phyloP scores from a whole-genome alignment of 1,140 invertebrate species.

The Lasioglossum baleicum region DNA sequence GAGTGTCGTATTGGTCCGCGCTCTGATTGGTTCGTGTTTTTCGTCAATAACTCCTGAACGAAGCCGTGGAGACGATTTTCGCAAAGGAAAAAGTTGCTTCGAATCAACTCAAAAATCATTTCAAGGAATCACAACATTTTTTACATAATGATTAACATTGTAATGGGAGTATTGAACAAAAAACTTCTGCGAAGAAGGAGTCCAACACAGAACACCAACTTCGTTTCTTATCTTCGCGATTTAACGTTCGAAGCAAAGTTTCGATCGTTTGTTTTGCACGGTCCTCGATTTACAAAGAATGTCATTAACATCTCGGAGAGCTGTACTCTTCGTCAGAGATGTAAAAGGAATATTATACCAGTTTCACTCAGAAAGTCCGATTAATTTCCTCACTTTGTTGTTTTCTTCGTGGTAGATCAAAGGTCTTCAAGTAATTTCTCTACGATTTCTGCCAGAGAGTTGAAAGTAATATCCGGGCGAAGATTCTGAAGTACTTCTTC shows the following conservation, averaged over 20 bases:
- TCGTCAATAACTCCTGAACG: no score
- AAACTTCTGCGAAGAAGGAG: neutral
- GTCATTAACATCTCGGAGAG: neutral
- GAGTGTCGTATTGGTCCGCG: no score
- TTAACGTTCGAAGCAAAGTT: neutral
- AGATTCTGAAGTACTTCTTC: neutral
- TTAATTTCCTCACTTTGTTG: neutral
- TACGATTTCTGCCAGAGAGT: neutral
- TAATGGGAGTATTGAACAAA: slow-evolving; percentile 39
- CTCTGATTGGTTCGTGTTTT: no score
- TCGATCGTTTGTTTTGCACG: neutral
- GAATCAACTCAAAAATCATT: no score
- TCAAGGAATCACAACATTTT: no score
- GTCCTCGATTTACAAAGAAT: neutral
- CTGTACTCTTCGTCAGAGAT: neutral
- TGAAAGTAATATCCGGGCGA: slow-evolving; percentile 12
- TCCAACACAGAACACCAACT: neutral
- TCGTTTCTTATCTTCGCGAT: slow-evolving; percentile 1
- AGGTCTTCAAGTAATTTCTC: neutral
- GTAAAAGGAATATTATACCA: neutral
- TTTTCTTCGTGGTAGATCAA: neutral
- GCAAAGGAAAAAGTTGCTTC: no score
- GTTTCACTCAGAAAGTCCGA: neutral
- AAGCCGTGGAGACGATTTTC: no score
- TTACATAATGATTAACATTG: no score